A percentile compares a stretch with the other conserved stretches of the same genome.
Evolutionary conservation across 2,113 vertebrate species (phyloP).

Genomic region (Ceuthmochares aereus): DNA sequence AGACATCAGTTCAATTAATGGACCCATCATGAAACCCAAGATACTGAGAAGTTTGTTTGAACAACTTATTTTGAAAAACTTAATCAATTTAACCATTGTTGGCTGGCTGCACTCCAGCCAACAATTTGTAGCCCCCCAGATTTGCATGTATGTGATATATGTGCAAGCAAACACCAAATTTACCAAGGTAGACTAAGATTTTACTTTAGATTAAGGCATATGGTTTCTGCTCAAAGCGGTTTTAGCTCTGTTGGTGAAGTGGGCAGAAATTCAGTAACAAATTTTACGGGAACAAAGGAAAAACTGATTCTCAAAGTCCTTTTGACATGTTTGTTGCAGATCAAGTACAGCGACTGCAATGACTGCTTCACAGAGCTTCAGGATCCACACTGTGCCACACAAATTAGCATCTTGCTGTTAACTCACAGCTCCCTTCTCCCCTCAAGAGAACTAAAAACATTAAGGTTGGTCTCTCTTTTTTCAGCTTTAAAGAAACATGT

Average conservation of each 20-base stretch:
- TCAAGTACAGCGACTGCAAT: constrained; percentile 6
- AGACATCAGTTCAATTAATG: neutral
- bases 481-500: neutral
- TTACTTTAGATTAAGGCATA: neutral
- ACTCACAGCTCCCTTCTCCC: constrained; percentile 50
- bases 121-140: neutral
- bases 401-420: constrained; percentile 42
- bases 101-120: neutral
- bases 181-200: neutral
- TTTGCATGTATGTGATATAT: neutral
- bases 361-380: constrained; percentile 24
- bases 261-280: neutral
- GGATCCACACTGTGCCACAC: neutral
- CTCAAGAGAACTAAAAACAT: constrained; percentile 57
- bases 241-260: neutral
- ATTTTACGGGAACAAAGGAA: neutral
- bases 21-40: neutral
- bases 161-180: neutral
- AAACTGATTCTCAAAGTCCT: neutral
- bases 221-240: neutral
- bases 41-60: neutral
- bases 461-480: neutral
- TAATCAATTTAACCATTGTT: neutral
- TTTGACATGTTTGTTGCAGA: neutral
- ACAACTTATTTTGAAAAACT: neutral